Base-by-base conservation (phyloP, 2,797 vertebrate genomes). In the Sebastes kiyomatsui region DNA sequence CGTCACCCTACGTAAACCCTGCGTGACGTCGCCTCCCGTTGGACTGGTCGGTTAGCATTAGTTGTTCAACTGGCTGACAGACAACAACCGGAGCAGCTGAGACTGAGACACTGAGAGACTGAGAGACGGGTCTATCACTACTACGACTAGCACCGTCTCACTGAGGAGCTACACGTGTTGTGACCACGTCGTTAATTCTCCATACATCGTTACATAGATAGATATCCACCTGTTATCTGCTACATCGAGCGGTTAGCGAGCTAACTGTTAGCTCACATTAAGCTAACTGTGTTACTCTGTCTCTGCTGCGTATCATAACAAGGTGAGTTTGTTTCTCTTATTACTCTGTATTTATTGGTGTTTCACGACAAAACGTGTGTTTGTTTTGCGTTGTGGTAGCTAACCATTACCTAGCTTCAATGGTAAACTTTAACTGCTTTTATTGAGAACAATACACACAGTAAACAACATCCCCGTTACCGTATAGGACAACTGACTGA, bases 171-270 rank as follows among this genome's bases (percentile, higher is more conserved):
- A 38, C 13, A 38, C 1, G 35, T 38, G 35, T 38, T 38, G 35
- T 14, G 35, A 38, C 35, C 35, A 14, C 35, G 35, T 38, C 35
- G 35, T 38, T 38, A 14, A 38, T 38, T 38, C 35, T 38, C 35
- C 35, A 38, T 38, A 38, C 35, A 38, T 38, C 35, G 35, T 38
- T 14, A 38, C 6, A 38, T 38, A 69, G 60, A 59, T 7, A 59
- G 38, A 75, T 73, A 38, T 84, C 80, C 87, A 90, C 87, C 87
- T 93, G 86, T 90, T 90, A 87, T 90, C 83, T 59, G 81, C 75
- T 69, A 79, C 32, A 64, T 42, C 60, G 66, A 78, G 59, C 54
- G 61, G 89, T 81, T 77, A 84, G 90, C 90, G 83, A 85, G 76
- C 42, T 75, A 56, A 80, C 72, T 81, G 88, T 66, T 94, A 88